Evolutionary conservation across 2,113 vertebrate genomes (phyloP).

Genomic region (Desmodus rotundus): DNA sequence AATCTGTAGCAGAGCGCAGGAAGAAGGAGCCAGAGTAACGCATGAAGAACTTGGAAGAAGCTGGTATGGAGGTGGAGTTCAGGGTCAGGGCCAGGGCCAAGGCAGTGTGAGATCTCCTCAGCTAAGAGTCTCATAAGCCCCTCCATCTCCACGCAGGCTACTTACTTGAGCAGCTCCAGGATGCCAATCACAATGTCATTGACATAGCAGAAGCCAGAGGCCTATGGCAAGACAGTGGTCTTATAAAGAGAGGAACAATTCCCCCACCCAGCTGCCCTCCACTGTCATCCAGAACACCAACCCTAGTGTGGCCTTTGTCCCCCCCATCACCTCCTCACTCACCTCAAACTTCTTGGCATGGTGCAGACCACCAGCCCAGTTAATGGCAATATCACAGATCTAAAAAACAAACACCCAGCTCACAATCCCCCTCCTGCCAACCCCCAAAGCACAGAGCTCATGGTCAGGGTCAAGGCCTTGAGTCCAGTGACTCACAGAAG

Average conservation of each 20-base stretch:
- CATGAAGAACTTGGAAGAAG: neutral
- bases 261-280: neutral
- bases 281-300: neutral
- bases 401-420: conserved; percentile 70
- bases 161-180: conserved; percentile 98
- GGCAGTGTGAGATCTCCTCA: neutral
- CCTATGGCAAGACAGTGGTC: conserved; percentile 77
- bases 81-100: neutral
- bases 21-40: conserved; percentile 1
- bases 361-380: conserved; percentile 98
- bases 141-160: neutral
- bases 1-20: neutral
- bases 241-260: conserved; percentile 27
- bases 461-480: neutral
- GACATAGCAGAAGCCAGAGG: conserved; percentile 98
- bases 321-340: conserved; percentile 18
- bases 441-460: neutral
- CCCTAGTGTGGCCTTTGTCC: neutral
- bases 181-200: conserved; percentile 99
- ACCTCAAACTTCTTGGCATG: conserved; percentile 99
- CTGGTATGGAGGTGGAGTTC: neutral
- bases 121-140: neutral
- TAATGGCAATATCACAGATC: conserved; percentile 99
- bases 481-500: neutral
- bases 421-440: conserved; percentile 13